A percentile compares a stretch with the other conserved stretches of the same genome.
These are phyloP conservation scores for Cheiracanthium punctorium DNA, from an alignment of 2,888 invertebrate species.

Conservation along the genomic window DNA sequence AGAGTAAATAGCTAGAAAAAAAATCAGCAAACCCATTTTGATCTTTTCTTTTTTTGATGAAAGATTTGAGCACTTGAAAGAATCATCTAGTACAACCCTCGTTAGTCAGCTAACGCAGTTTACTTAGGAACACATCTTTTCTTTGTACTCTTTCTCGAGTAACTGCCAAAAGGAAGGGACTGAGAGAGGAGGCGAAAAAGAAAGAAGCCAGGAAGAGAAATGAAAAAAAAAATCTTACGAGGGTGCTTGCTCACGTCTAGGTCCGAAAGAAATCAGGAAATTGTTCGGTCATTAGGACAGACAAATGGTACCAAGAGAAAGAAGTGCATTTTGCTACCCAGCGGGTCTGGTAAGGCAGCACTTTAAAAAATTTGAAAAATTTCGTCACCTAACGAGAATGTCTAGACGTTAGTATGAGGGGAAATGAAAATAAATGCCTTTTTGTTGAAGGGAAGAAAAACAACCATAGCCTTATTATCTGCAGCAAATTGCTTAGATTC, in stretches of 20 bases:
- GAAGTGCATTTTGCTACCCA: neutral
- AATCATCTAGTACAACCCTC: conserved; percentile 32
- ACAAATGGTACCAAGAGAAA: conserved; percentile 19
- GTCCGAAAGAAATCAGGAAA: conserved; percentile 41
- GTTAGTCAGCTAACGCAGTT: conserved; percentile 43
- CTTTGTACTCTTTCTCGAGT: conserved; percentile 11
- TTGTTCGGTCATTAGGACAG: conserved; percentile 39
- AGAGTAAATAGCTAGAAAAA: conserved; percentile 18
- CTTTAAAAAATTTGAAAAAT: conserved; percentile 37
- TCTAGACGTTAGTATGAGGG: neutral
- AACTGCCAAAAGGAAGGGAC: conserved; percentile 11
- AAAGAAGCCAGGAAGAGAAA: neutral
- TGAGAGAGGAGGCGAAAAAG: neutral
- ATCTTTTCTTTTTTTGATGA: conserved; percentile 24
- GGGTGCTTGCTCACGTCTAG: conserved; percentile 2
- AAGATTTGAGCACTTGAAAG: conserved; percentile 38
- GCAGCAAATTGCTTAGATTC: no score
- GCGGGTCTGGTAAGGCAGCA: conserved; percentile 19
- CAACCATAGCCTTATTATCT: no score
- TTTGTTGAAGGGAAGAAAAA: no score
- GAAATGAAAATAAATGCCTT: no score
- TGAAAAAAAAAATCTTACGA: conserved; percentile 11
- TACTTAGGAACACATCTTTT: conserved; percentile 32
- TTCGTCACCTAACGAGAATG: conserved; percentile 14
- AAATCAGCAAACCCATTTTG: conserved; percentile 17